Evolutionary conservation across 1,140 invertebrate species (phyloP).

Genomic region (Scaptomyza montana): DNA sequence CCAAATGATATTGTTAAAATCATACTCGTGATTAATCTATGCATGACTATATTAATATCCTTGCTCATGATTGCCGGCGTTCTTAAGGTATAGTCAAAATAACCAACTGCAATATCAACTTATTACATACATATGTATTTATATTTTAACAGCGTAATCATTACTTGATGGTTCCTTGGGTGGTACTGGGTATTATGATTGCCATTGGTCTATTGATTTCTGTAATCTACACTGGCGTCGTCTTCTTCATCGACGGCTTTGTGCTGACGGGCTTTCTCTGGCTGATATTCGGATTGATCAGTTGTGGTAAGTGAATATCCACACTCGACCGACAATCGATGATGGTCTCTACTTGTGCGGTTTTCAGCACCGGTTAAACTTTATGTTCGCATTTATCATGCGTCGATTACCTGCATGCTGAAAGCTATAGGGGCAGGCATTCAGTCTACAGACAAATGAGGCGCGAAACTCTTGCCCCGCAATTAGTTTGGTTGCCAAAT

Average conservation of each 20-base stretch:
- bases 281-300: constrained; percentile 87
- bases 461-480: constrained; percentile 58
- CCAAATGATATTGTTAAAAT: constrained; percentile 87
- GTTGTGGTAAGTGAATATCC: constrained; percentile 85
- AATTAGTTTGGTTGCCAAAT: constrained; percentile 55
- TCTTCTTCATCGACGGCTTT: constrained; percentile 87
- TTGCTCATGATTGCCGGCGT: constrained; percentile 89
- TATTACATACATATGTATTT: constrained; percentile 30
- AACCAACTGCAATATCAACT: background rate
- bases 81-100: constrained; percentile 86
- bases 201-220: constrained; percentile 89
- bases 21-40: constrained; percentile 91
- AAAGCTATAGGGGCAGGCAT: constrained; percentile 28
- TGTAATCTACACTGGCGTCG: constrained; percentile 89
- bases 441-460: constrained; percentile 52
- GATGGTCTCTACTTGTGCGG: constrained; percentile 42
- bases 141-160: constrained; percentile 88
- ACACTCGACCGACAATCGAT: background rate
- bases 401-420: constrained; percentile 61
- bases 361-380: constrained; percentile 72
- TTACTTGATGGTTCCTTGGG: constrained; percentile 92
- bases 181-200: constrained; percentile 90
- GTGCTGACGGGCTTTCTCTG: constrained; percentile 86
- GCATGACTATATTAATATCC: constrained; percentile 92
- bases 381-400: constrained; percentile 75